Conservation (phyloP, 2,888 invertebrate species). For the Parapristionchus giblindavisi region DNA sequence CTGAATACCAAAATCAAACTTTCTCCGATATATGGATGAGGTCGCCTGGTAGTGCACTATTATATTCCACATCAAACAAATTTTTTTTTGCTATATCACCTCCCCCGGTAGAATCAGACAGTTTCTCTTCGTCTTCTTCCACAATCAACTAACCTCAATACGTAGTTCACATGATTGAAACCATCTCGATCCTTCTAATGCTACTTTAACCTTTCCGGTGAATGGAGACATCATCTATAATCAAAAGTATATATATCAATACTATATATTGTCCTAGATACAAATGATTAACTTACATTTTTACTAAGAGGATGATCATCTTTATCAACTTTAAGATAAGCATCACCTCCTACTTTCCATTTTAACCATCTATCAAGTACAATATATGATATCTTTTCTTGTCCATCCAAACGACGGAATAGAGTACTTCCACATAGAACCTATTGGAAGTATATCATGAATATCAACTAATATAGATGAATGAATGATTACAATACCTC, state of each 20-base stretch:
- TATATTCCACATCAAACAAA: too few relatives aligned
- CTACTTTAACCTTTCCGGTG: conserved; percentile 62
- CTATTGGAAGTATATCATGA: conserved; percentile 10
- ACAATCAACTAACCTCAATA: conserved; percentile 47
- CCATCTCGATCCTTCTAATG: conserved; percentile 63
- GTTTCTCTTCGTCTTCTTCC: neutral
- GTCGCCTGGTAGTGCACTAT: too few relatives aligned
- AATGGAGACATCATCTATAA: conserved; percentile 45
- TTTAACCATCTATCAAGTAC: conserved; percentile 44
- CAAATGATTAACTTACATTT: conserved; percentile 7
- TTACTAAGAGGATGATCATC: conserved; percentile 48
- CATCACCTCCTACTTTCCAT: conserved; percentile 40
- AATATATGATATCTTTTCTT: conserved; percentile 47
- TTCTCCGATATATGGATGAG: too few relatives aligned
- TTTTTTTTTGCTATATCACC: too few relatives aligned
- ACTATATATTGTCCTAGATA: too few relatives aligned
- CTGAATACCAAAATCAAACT: too few relatives aligned
- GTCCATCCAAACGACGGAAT: conserved; percentile 41
- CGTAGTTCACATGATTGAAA: conserved; percentile 64
- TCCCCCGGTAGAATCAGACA: too few relatives aligned
- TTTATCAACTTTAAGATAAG: conserved; percentile 44
- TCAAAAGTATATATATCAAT: conserved; percentile 36
- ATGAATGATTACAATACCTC: conserved; percentile 46
- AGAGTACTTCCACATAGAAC: conserved; percentile 43
- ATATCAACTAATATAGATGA: neutral